phyloP scores from a whole-genome alignment of 1,140 invertebrate genomes.

The Papilio machaon region DNA sequence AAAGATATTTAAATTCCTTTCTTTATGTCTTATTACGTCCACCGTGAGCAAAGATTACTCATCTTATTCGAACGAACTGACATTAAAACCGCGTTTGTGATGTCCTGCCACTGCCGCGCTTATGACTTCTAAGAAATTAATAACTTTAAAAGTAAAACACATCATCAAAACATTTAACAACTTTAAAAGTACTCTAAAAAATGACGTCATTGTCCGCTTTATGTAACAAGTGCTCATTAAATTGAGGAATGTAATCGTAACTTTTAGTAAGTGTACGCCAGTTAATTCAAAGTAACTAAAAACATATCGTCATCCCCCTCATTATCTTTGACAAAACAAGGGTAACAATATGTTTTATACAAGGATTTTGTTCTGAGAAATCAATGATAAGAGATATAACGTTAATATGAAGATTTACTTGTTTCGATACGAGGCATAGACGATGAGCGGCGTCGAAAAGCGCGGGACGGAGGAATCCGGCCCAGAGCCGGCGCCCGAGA shows the following conservation, averaged over 20 bases:
- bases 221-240: background rate
- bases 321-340: no score
- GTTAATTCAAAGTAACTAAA: slow-evolving; percentile 28
- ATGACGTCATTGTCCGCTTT: slow-evolving; percentile 10
- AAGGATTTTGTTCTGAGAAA: no score
- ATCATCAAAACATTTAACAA: slow-evolving; percentile 6
- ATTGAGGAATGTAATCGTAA: background rate
- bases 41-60: background rate
- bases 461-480: slow-evolving; percentile 68
- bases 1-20: background rate
- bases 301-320: no score
- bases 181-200: background rate
- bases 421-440: slow-evolving; percentile 50
- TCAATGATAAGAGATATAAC: slow-evolving; percentile 1
- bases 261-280: background rate
- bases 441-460: slow-evolving; percentile 59
- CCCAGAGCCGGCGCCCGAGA: slow-evolving; percentile 62
- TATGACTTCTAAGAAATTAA: slow-evolving; percentile 19
- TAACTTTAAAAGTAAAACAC: background rate
- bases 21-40: background rate
- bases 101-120: background rate
- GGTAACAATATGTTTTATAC: no score
- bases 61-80: background rate
- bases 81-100: background rate
- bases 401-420: slow-evolving; percentile 37